Percentiles rank a stretch among this genome's conserved stretches.
Conservation (phyloP, 2,113 vertebrate genomes). For the Ceuthmochares aereus region DNA sequence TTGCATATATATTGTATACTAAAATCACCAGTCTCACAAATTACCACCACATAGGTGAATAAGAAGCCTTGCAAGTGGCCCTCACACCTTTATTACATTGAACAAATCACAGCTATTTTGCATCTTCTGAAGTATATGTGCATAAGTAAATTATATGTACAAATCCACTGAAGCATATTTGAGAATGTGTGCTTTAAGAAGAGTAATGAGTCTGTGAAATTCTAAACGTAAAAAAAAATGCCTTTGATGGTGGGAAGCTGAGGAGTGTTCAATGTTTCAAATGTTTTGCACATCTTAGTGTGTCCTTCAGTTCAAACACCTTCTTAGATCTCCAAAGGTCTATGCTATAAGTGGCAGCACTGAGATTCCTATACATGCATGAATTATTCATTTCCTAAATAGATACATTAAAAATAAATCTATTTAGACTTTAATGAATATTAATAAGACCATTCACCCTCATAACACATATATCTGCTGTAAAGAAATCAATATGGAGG, state of each 20-base stretch:
- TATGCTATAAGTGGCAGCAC: slow-evolving; percentile 42
- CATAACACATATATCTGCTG: slow-evolving; percentile 12
- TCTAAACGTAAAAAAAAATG: not conserved
- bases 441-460: slow-evolving; percentile 52
- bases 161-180: not conserved
- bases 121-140: not conserved
- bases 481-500: slow-evolving; percentile 40
- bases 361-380: slow-evolving; percentile 46
- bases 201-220: slow-evolving; percentile 23
- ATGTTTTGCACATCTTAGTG: slow-evolving; percentile 18
- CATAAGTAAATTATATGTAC: not conserved
- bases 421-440: slow-evolving; percentile 67
- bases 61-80: not conserved
- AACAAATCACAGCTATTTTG: not conserved
- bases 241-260: not conserved
- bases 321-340: slow-evolving; percentile 48
- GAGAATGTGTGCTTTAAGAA: not conserved
- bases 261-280: not conserved
- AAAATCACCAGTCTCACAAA: not conserved
- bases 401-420: slow-evolving; percentile 58
- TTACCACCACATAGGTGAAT: not conserved
- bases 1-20: not conserved
- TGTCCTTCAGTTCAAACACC: slow-evolving; percentile 52
- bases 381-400: slow-evolving; percentile 69
- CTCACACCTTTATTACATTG: not conserved